A percentile compares a stretch with the other conserved stretches of the same genome.
phyloP scores from a whole-genome alignment of 2,113 vertebrate genomes.

The Lipophrys pholis region DNA sequence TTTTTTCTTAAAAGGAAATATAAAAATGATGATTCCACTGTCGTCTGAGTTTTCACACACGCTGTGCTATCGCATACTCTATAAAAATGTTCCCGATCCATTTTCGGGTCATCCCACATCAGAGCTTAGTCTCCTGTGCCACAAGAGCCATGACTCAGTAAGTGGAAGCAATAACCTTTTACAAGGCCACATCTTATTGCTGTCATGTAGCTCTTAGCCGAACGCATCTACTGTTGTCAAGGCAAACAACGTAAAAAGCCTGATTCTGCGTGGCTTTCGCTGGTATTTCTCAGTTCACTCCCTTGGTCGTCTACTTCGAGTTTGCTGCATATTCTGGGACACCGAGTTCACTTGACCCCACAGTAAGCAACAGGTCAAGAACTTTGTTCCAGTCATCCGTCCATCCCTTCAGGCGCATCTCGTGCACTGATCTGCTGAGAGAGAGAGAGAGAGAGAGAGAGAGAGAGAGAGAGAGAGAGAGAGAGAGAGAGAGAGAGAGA shows the following conservation, averaged over 20 bases:
- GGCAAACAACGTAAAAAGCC: conserved; percentile 12
- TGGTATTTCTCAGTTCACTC: conserved; percentile 4
- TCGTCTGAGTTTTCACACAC: not conserved
- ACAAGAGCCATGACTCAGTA: conserved; percentile 13
- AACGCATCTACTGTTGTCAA: not conserved
- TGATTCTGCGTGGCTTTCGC: conserved; percentile 10
- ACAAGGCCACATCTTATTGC: conserved; percentile 25
- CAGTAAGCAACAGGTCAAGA: conserved; percentile 55
- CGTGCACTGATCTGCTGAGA: not conserved
- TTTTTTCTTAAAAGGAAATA: conserved; percentile 8
- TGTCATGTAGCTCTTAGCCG: conserved; percentile 3
- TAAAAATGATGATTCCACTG: not conserved
- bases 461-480: no score
- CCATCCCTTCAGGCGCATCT: not conserved
- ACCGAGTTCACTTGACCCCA: conserved; percentile 57
- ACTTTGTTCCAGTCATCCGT: conserved; percentile 27
- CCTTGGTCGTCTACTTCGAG: conserved; percentile 45
- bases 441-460: no score
- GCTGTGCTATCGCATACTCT: not conserved
- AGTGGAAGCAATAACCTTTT: conserved; percentile 46
- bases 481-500: no score
- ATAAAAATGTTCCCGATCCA: not conserved
- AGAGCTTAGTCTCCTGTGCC: conserved; percentile 13
- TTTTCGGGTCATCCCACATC: conserved; percentile 6
- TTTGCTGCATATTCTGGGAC: conserved; percentile 25